Percentiles rank a stretch among this genome's conserved stretches.
Evolutionary conservation across 2,888 invertebrate genomes (phyloP).

Genomic region (Drosophila vallismaia): DNA sequence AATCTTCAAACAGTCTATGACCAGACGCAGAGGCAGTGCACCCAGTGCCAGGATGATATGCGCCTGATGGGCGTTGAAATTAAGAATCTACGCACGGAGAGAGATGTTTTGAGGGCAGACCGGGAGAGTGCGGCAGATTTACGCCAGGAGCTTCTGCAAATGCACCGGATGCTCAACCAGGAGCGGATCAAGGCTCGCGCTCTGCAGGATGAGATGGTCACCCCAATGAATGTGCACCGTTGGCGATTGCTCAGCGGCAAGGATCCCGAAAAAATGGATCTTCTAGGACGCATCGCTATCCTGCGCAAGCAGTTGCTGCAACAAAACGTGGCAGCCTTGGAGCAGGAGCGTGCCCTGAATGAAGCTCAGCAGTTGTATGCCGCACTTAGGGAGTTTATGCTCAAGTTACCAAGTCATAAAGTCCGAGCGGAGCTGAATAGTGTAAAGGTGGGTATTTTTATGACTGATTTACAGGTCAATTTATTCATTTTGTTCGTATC

Average conservation of each 20-base stretch:
- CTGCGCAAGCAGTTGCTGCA: slow-evolving; percentile 84
- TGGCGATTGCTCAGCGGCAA: slow-evolving; percentile 96
- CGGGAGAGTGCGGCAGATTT: slow-evolving; percentile 92
- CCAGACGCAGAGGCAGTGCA: slow-evolving; percentile 89
- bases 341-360: slow-evolving; percentile 80
- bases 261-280: slow-evolving; percentile 92
- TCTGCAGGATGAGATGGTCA: slow-evolving; percentile 94
- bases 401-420: slow-evolving; percentile 82
- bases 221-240: slow-evolving; percentile 94
- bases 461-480: neutral
- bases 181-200: slow-evolving; percentile 94
- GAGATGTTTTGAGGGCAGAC: slow-evolving; percentile 88
- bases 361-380: slow-evolving; percentile 81
- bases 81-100: slow-evolving; percentile 90
- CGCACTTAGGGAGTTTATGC: slow-evolving; percentile 82
- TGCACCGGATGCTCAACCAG: slow-evolving; percentile 92
- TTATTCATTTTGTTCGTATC: slow-evolving; percentile 32
- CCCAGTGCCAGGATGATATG: slow-evolving; percentile 92
- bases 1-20: slow-evolving; percentile 91
- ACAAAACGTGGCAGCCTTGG: slow-evolving; percentile 78
- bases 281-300: slow-evolving; percentile 92
- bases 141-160: slow-evolving; percentile 87
- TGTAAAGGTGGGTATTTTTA: slow-evolving; percentile 71
- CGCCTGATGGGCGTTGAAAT: slow-evolving; percentile 92
- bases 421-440: slow-evolving; percentile 81